Evolutionary conservation across 2,113 vertebrate species (phyloP), one percentile per base, ranked within the genome.

Genomic region (Pycnonotus jocosus): DNA sequence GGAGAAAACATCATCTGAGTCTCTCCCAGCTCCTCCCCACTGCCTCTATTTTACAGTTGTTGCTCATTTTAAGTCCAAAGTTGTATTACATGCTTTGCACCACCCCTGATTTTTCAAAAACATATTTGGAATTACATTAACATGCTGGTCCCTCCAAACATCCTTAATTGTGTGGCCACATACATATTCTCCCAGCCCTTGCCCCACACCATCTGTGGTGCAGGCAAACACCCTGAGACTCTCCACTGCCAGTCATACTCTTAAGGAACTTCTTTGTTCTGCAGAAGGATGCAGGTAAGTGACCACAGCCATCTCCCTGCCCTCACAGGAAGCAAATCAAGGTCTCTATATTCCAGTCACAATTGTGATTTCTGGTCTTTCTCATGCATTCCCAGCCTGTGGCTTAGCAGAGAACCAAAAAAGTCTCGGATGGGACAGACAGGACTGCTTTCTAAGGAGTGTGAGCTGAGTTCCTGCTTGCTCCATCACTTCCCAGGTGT

Each of bases 151-250:
- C 12, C 40, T 80, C 56, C 48, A 60, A 31, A 31, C 2, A 4
- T 48, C 47, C 61, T 38, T 37, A 64, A 15, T 5, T 57, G 24
- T 8, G 1, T 53, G 76, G 66, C 37, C 50, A 45, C 60, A 44
- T 25, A 24, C 17, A 28, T 33, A 28, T 33, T 45, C 17, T 47
- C 3, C 12, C 44, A 65, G 48, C 22, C 30, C 47, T 27, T 58
- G 27, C 31, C 40, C 21, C 11, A 22, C 2, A 2, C 13, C 1
- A 2, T n/a, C 45, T 65, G 54, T 0, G 0, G 10, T 8, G 6
- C 4, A 47, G 57, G 15, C 28, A 77, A 58, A 85, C 0, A 1
- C 4, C 30, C n/a, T 22, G 19, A 14, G 47, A 35, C 31, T 61
- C 57, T 70, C 48, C 15, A 12, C 10, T 53, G 15, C 17, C 33